Evolutionary conservation across 2,888 invertebrate genomes (phyloP).

Genomic region (Liopterus haemorrhoidalis): DNA sequence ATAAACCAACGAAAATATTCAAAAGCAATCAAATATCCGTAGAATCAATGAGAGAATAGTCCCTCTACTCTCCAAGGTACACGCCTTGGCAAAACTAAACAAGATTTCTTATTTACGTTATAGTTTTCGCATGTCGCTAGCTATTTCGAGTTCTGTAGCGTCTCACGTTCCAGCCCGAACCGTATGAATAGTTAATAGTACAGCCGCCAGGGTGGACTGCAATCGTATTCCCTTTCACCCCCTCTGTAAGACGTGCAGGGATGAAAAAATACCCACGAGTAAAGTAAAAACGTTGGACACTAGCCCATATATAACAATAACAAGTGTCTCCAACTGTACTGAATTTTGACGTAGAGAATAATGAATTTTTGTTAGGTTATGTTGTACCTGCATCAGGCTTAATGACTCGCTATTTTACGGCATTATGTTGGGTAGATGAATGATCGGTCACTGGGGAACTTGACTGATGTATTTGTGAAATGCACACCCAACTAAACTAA

Average conservation of each 20-base stretch:
- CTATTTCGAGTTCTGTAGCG: slow-evolving; percentile 24
- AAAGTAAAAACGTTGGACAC: slow-evolving; percentile 10
- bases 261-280: slow-evolving; percentile 10
- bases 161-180: slow-evolving; percentile 35
- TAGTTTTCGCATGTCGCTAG: slow-evolving; percentile 20
- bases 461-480: too few relatives aligned
- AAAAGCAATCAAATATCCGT: too few relatives aligned
- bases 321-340: too few relatives aligned
- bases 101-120: slow-evolving; percentile 19
- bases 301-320: slow-evolving; percentile 17
- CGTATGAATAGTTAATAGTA: slow-evolving; percentile 40
- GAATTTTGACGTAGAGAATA: not conserved
- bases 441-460: slow-evolving; percentile 11
- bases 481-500: too few relatives aligned
- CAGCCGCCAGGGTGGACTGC: slow-evolving; percentile 30
- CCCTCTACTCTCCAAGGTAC: too few relatives aligned
- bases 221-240: slow-evolving; percentile 31
- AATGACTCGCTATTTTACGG: too few relatives aligned
- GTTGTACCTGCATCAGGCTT: slow-evolving; percentile 13
- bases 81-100: too few relatives aligned
- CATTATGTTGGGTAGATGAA: too few relatives aligned
- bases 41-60: too few relatives aligned
- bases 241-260: slow-evolving; percentile 5
- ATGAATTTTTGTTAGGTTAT: too few relatives aligned
- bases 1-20: too few relatives aligned